Percentiles rank a stretch among this genome's conserved stretches.
Conservation (phyloP, 1,140 invertebrate species). For the Drosophila ogumai region DNA sequence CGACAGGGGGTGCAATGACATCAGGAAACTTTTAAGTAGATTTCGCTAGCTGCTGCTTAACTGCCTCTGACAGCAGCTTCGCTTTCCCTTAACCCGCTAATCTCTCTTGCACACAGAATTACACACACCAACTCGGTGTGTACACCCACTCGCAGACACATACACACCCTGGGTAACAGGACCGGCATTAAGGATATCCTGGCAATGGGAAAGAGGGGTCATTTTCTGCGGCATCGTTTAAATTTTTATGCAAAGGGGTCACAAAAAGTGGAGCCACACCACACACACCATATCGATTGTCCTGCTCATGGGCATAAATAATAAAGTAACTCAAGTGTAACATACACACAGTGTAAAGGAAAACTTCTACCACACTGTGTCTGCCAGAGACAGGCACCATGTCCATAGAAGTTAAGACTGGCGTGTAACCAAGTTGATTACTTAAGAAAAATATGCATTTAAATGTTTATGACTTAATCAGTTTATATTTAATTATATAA, state of each 20-base stretch:
- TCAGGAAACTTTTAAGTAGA: slow-evolving; percentile 63
- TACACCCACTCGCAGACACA: not conserved
- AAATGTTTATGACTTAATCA: not conserved
- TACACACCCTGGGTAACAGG: slow-evolving; percentile 11
- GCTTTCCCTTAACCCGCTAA: slow-evolving; percentile 40
- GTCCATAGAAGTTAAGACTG: not conserved
- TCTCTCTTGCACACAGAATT: slow-evolving; percentile 33
- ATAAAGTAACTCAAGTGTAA: slow-evolving; percentile 41
- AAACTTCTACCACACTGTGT: not conserved
- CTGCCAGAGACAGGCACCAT: not conserved
- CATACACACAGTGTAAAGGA: slow-evolving; percentile 11
- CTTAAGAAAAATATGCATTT: not conserved
- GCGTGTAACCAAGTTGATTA: not conserved
- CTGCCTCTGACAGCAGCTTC: slow-evolving; percentile 32
- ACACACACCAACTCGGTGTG: slow-evolving; percentile 9
- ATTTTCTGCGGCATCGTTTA: slow-evolving; percentile 28
- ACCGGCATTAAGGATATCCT: slow-evolving; percentile 15
- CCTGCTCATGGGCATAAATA: slow-evolving; percentile 40
- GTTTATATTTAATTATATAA: not conserved
- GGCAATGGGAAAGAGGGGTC: slow-evolving; percentile 6
- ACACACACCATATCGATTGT: slow-evolving; percentile 20
- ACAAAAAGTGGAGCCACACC: slow-evolving; percentile 13
- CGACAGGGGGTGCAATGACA: slow-evolving; percentile 41
- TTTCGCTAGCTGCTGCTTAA: slow-evolving; percentile 33
- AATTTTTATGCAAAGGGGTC: slow-evolving; percentile 27